These are phyloP conservation scores for Propithecus coquereli DNA, from an alignment of 2,113 vertebrate genomes.

Conservation along the genomic window DNA sequence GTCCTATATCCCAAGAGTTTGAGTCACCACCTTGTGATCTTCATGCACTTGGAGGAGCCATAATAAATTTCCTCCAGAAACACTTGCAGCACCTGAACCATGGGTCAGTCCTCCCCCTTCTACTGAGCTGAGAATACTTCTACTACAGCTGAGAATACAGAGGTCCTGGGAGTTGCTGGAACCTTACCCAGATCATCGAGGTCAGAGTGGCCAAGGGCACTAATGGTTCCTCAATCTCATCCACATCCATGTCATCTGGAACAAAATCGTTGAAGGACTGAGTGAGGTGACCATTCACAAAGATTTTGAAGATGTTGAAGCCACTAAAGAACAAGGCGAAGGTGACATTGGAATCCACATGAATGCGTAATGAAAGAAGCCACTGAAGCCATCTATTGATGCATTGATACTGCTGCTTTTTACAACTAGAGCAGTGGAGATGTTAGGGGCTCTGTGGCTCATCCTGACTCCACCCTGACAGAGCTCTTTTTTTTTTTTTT, in stretches of 20 bases:
- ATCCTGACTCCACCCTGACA: neutral
- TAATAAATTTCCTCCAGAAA: conserved; percentile 93
- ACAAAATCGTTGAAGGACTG: conserved; percentile 90
- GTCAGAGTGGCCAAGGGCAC: conserved; percentile 88
- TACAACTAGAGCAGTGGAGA: conserved; percentile 81
- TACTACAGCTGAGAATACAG: conserved; percentile 83
- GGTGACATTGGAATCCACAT: conserved; percentile 88
- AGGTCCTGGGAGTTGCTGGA: conserved; percentile 86
- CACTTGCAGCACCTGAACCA: conserved; percentile 83
- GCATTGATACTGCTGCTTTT: conserved; percentile 88
- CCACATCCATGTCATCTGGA: conserved; percentile 85
- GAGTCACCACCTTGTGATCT: conserved; percentile 90
- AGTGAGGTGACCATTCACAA: conserved; percentile 85
- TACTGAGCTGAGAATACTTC: too few species aligned
- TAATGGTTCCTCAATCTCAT: conserved; percentile 88
- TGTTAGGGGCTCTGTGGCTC: neutral
- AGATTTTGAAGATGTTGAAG: conserved; percentile 89
- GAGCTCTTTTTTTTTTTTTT: neutral
- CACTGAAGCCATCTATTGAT: conserved; percentile 85
- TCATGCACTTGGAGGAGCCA: conserved; percentile 92
- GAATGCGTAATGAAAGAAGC: conserved; percentile 93
- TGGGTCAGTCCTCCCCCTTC: conserved; percentile 89
- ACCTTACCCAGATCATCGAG: conserved; percentile 87
- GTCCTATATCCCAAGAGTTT: conserved; percentile 91
- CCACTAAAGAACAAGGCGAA: conserved; percentile 93